Evolutionary conservation across 2,888 invertebrate species (phyloP).

Genomic region (Apantesis nais): DNA sequence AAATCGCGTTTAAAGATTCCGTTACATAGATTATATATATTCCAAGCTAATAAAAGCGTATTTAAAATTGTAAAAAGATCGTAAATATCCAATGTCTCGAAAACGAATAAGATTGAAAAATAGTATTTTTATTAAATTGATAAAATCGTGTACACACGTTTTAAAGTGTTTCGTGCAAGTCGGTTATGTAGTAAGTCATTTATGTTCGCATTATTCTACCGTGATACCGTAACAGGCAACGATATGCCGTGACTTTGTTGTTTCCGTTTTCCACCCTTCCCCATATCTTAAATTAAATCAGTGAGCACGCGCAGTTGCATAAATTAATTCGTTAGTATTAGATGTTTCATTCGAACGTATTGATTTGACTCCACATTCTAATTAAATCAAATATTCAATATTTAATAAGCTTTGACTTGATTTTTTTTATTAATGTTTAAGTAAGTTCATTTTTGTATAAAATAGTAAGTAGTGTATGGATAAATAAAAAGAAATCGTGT

Average conservation of each 20-base stretch:
- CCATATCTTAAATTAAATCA: conserved; percentile 18
- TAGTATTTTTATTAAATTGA: background rate
- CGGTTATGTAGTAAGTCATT: background rate
- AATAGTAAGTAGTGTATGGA: background rate
- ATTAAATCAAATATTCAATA: background rate
- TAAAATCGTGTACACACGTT: background rate
- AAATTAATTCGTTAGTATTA: conserved; percentile 24
- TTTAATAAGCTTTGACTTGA: background rate
- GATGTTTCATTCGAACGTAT: background rate
- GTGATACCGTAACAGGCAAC: conserved; percentile 12
- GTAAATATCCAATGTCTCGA: background rate
- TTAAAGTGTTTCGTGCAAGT: background rate
- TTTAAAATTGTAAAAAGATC: background rate
- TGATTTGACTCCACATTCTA: background rate
- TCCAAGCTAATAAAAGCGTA: background rate
- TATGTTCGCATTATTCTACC: conserved; percentile 5
- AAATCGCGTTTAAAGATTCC: too few relatives aligned
- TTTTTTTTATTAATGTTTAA: background rate
- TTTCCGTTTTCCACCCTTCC: conserved; percentile 37
- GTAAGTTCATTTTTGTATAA: background rate
- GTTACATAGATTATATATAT: background rate
- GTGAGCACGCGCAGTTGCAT: conserved; percentile 33
- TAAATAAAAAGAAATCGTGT: background rate
- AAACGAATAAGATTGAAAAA: background rate
- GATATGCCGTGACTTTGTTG: conserved; percentile 13